phyloP scores from a whole-genome alignment of 2,888 invertebrate species.

The Digitonthophagus gazella region DNA sequence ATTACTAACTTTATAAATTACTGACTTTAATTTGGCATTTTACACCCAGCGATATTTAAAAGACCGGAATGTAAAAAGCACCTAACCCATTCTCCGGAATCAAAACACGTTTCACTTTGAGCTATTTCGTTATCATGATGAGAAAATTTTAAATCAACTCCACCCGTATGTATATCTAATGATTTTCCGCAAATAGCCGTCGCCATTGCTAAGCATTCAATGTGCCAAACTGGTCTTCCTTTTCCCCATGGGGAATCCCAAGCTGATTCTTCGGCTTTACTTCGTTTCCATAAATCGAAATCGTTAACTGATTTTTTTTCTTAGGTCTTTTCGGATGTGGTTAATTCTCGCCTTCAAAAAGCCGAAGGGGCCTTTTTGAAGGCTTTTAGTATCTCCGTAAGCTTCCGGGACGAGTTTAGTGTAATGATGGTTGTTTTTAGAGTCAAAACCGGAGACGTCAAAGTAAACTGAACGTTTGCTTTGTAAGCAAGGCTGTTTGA shows the following conservation, averaged over 20 bases:
- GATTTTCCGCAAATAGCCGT: constrained; percentile 80
- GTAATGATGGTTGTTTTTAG: constrained; percentile 82
- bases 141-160: constrained; percentile 96
- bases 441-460: constrained; percentile 86
- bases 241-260: constrained; percentile 98
- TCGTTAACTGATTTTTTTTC: constrained; percentile 88
- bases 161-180: constrained; percentile 95
- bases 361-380: constrained; percentile 98
- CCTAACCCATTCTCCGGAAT: constrained; percentile 89
- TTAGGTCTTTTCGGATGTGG: constrained; percentile 60
- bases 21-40: constrained; percentile 99
- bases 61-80: constrained; percentile 99
- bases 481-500: constrained; percentile 84
- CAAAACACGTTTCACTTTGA: constrained; percentile 93
- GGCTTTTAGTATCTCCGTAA: constrained; percentile 86
- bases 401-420: constrained; percentile 98
- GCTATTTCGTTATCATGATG: constrained; percentile 99
- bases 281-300: constrained; percentile 98
- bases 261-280: constrained; percentile 94
- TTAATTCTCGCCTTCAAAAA: no score
- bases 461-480: constrained; percentile 96
- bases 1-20: no score
- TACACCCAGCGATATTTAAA: constrained; percentile 95
- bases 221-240: constrained; percentile 98
- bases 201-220: constrained; percentile 99